phyloP scores from a whole-genome alignment of 1,140 invertebrate genomes.

The Calosoma granatense region DNA sequence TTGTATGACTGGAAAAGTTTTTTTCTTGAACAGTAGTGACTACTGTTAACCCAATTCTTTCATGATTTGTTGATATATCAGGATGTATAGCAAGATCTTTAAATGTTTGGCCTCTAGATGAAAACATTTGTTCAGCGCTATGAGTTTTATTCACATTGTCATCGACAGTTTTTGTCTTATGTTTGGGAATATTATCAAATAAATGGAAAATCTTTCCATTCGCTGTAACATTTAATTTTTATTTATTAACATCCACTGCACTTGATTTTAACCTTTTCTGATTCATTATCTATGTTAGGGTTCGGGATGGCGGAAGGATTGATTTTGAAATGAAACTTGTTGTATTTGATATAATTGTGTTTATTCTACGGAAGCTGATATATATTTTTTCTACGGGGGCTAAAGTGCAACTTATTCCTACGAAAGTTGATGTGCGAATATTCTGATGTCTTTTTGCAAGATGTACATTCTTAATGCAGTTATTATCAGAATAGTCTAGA shows the following conservation, averaged over 20 bases:
- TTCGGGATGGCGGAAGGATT: too few relatives aligned
- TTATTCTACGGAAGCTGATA: too few relatives aligned
- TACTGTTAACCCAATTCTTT: slow-evolving; percentile 60
- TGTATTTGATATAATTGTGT: too few relatives aligned
- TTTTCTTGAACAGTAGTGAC: slow-evolving; percentile 79
- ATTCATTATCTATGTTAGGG: background rate
- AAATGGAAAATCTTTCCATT: background rate
- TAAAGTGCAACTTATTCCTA: too few relatives aligned
- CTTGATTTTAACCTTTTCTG: background rate
- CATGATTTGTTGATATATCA: slow-evolving; percentile 65
- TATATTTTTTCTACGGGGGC: too few relatives aligned
- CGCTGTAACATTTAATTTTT: background rate
- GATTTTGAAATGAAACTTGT: too few relatives aligned
- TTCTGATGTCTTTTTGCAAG: too few relatives aligned
- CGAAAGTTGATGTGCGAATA: too few relatives aligned
- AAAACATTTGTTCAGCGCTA: background rate
- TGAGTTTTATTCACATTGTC: background rate
- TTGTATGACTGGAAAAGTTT: slow-evolving; percentile 69
- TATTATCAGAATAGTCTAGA: too few relatives aligned
- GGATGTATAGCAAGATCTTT: slow-evolving; percentile 58
- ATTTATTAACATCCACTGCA: background rate
- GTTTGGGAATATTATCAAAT: background rate
- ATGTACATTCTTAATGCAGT: too few relatives aligned
- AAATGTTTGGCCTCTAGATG: slow-evolving; percentile 33
- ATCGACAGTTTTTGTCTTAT: background rate